Evolutionary conservation across 35 echinoderm and acorn worm genomes (phyloP).

Genomic region (Apostichopus californicus): DNA sequence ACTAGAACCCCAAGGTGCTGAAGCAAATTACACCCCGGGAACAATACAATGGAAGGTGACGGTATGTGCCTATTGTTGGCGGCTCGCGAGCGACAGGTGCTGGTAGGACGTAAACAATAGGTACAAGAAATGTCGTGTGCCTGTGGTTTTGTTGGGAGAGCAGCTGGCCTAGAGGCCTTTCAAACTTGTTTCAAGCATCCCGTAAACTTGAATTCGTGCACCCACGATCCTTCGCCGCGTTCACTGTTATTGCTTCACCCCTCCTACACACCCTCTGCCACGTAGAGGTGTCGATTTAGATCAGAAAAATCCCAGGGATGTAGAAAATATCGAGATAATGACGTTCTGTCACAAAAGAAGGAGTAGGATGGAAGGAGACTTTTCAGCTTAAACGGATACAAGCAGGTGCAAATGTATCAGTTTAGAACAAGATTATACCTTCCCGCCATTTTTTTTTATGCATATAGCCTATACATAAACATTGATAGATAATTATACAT

Average conservation of each 20-base stretch:
- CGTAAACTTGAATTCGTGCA: background rate
- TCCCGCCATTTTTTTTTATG: constrained; percentile 4
- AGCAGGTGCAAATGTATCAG: constrained; percentile 24
- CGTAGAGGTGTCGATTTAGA: background rate
- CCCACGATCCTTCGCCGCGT: constrained; percentile 15
- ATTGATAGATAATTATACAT: too few relatives aligned
- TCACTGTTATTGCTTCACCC: background rate
- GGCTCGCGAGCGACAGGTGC: constrained; percentile 43
- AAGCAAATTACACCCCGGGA: constrained; percentile 33
- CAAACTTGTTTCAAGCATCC: constrained; percentile 9
- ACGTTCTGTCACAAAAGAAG: background rate
- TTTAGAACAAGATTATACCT: background rate
- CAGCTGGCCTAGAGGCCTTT: constrained; percentile 41
- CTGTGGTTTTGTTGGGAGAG: constrained; percentile 43
- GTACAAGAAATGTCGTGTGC: constrained; percentile 30
- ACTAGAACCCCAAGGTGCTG: constrained; percentile 41
- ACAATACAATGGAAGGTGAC: constrained; percentile 19
- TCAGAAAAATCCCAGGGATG: background rate
- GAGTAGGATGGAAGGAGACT: background rate
- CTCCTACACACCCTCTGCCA: constrained; percentile 6
- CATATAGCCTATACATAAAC: too few relatives aligned
- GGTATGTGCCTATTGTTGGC: constrained; percentile 43
- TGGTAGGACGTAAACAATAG: constrained; percentile 16
- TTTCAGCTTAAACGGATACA: background rate
- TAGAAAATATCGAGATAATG: constrained; percentile 18